phyloP scores from a whole-genome alignment of 2,888 invertebrate genomes.

The Hololepta plana region DNA sequence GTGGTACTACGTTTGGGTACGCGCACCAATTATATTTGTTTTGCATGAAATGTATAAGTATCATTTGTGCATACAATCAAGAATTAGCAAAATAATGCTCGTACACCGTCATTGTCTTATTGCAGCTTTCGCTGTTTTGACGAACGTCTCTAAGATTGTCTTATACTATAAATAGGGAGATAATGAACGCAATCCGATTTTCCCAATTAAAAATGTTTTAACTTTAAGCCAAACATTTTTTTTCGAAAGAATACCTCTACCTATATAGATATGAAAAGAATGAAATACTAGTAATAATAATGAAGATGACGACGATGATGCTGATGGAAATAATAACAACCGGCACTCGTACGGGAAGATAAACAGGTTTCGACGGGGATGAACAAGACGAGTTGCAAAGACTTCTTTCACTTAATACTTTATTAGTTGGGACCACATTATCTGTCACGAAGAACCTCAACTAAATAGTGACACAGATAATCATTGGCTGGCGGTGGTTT shows the following conservation, averaged over 20 bases:
- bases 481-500: conserved; percentile 24
- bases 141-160: conserved; percentile 18
- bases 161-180: conserved; percentile 20
- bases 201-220: conserved; percentile 32
- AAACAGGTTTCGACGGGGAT: too few relatives aligned
- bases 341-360: too few relatives aligned
- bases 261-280: too few relatives aligned
- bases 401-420: too few relatives aligned
- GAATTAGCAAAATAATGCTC: conserved; percentile 17
- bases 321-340: too few relatives aligned
- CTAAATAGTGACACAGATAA: conserved; percentile 25
- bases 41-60: conserved; percentile 11
- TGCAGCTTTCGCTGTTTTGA: conserved; percentile 15
- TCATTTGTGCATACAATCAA: conserved; percentile 22
- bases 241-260: too few relatives aligned
- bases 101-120: conserved; percentile 18
- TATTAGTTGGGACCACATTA: too few relatives aligned
- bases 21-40: conserved; percentile 12
- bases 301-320: too few relatives aligned
- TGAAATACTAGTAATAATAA: too few relatives aligned
- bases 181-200: conserved; percentile 32
- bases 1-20: conserved; percentile 13
- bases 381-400: too few relatives aligned
- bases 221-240: too few relatives aligned
- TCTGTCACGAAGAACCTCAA: too few relatives aligned